Evolutionary conservation across 2,113 vertebrate genomes (phyloP).

Genomic region (Podiceps cristatus): DNA sequence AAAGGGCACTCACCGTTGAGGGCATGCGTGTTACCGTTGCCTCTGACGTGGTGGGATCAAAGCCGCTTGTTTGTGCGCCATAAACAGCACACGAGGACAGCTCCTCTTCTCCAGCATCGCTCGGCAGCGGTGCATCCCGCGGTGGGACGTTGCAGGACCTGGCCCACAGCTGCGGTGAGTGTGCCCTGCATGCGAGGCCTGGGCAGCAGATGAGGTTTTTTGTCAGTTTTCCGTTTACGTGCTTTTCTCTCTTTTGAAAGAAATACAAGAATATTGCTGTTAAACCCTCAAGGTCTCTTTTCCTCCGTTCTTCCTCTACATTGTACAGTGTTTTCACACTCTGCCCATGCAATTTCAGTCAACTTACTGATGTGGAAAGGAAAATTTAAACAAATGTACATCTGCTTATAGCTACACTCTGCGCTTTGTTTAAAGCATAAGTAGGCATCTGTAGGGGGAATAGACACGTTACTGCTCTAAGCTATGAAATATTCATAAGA

Average conservation of each 20-base stretch:
- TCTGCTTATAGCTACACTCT: neutral
- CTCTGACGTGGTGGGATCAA: neutral
- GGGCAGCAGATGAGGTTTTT: neutral
- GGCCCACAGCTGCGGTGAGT: neutral
- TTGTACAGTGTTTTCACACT: neutral
- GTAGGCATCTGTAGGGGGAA: neutral
- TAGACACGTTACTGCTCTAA: slow-evolving; percentile 29
- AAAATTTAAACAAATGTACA: neutral
- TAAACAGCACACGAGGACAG: neutral
- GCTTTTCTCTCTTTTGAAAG: neutral
- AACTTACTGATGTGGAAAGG: neutral
- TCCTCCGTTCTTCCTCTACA: neutral
- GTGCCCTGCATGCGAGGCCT: fast-evolving
- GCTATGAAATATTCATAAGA: slow-evolving; percentile 67
- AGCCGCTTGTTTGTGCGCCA: neutral
- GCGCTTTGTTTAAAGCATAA: slow-evolving; percentile 15
- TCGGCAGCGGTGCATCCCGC: fast-evolving
- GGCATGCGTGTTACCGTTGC: neutral
- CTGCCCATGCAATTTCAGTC: neutral
- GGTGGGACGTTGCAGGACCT: fast-evolving
- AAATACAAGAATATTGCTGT: neutral
- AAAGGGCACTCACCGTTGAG: neutral
- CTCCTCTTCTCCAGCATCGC: neutral
- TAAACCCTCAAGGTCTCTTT: neutral
- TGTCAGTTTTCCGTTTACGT: fast-evolving